These are phyloP conservation scores for Mirounga angustirostris DNA, from an alignment of 2,113 vertebrate genomes.

Conservation along the genomic window DNA sequence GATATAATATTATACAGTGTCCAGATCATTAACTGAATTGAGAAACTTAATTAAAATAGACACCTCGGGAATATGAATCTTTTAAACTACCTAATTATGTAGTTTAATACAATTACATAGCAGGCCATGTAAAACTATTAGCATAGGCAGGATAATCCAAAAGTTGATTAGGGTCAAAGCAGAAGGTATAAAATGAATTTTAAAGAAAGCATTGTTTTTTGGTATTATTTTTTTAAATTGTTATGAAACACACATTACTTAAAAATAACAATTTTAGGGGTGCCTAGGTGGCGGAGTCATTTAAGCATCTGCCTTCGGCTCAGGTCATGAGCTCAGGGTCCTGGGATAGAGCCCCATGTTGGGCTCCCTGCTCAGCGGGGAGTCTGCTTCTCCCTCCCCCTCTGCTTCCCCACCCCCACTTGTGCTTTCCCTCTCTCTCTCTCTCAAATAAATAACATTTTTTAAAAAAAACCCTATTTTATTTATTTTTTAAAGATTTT, in stretches of 20 bases:
- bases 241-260: not conserved
- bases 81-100: not conserved
- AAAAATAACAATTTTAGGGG: not conserved
- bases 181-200: not conserved
- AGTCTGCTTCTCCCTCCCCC: not conserved
- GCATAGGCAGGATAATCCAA: not conserved
- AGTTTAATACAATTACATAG: not conserved
- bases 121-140: not conserved
- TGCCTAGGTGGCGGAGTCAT: not conserved
- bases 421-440: not conserved
- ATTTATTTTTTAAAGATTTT: too few species aligned
- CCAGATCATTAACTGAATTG: conserved; percentile 9
- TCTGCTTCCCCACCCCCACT: not conserved
- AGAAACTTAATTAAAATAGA: conserved; percentile 43
- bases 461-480: too few species aligned
- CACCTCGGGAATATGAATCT: not conserved
- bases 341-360: too few species aligned
- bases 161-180: not conserved
- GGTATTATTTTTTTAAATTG: not conserved
- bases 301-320: too few species aligned
- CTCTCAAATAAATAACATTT: not conserved
- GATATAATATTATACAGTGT: not conserved
- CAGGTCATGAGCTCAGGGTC: too few species aligned
- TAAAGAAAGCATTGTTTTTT: not conserved
- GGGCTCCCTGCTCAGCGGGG: too few species aligned